A percentile compares a stretch with the other conserved stretches of the same genome.
Conservation (phyloP, 2,113 vertebrate genomes). For the Coreoperca whiteheadi region DNA sequence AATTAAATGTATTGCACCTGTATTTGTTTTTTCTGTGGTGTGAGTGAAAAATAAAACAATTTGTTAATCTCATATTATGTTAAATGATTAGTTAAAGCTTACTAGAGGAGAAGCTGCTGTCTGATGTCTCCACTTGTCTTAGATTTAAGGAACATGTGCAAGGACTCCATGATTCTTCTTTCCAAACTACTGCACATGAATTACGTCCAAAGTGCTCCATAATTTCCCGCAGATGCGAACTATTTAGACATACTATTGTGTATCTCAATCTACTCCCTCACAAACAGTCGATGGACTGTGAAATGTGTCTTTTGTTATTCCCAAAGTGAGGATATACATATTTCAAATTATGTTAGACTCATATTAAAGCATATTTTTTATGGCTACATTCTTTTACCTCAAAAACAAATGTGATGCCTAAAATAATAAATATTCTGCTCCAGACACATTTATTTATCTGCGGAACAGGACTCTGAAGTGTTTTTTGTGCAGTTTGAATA, state of each 20-base stretch:
- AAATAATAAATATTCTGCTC: constrained; percentile 28
- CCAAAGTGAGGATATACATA: constrained; percentile 20
- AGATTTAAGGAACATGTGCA: constrained; percentile 11
- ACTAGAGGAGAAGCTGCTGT: neutral
- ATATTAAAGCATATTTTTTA: neutral
- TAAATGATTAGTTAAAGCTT: neutral
- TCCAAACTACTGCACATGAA: constrained; percentile 44
- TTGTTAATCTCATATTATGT: neutral
- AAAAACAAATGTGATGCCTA: constrained; percentile 32
- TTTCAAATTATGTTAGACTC: constrained; percentile 21
- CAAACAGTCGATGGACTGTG: constrained; percentile 52
- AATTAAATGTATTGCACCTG: neutral
- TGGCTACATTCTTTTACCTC: constrained; percentile 5
- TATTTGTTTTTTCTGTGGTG: neutral
- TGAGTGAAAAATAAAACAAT: neutral
- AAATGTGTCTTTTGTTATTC: constrained; percentile 40
- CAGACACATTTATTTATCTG: constrained; percentile 23
- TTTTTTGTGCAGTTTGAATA: neutral
- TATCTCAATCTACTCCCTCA: constrained; percentile 26
- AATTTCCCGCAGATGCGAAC: constrained; percentile 66
- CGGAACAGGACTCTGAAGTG: neutral
- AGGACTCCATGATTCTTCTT: constrained; percentile 35
- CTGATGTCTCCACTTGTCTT: neutral
- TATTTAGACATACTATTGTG: constrained; percentile 48
- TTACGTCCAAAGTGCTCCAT: constrained; percentile 42